Evolutionary conservation across 2,888 invertebrate species (phyloP).

Genomic region (Lasioglossum oenotherae): DNA sequence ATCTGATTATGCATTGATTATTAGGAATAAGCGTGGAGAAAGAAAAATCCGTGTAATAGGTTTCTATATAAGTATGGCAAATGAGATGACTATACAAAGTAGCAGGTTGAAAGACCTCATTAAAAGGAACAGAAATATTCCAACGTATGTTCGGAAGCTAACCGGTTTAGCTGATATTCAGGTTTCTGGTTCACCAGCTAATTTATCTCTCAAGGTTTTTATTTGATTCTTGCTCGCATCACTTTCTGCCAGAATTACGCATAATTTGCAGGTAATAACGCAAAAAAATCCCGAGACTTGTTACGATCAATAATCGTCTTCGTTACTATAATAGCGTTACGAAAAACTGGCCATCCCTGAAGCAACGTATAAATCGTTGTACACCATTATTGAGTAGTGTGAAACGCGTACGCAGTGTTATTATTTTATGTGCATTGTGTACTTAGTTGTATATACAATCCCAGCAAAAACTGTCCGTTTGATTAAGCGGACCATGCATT

Average conservation of each 20-base stretch:
- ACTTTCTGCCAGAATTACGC: constrained; percentile 12
- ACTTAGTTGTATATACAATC: background rate
- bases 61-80: constrained; percentile 1
- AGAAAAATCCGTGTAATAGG: background rate
- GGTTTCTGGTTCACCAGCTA: constrained; percentile 28
- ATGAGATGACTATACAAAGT: constrained; percentile 9
- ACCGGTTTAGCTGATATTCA: constrained; percentile 39
- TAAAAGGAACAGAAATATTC: constrained; percentile 25
- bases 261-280: constrained; percentile 9
- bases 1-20: background rate
- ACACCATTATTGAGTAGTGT: constrained; percentile 14
- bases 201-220: constrained; percentile 18
- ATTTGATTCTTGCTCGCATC: constrained; percentile 11
- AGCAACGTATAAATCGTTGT: constrained; percentile 14
- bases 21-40: too few species aligned
- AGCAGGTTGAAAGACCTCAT: constrained; percentile 24
- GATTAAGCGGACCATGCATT: background rate
- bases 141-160: constrained; percentile 35
- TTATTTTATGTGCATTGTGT: constrained; percentile 12
- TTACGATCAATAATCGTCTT: constrained; percentile 2
- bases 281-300: background rate
- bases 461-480: background rate
- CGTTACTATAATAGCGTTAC: background rate
- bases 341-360: background rate
- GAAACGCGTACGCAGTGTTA: constrained; percentile 1